These are phyloP conservation scores for Zhengitettix transpicula DNA, from an alignment of 2,888 invertebrate species.

Conservation along the genomic window DNA sequence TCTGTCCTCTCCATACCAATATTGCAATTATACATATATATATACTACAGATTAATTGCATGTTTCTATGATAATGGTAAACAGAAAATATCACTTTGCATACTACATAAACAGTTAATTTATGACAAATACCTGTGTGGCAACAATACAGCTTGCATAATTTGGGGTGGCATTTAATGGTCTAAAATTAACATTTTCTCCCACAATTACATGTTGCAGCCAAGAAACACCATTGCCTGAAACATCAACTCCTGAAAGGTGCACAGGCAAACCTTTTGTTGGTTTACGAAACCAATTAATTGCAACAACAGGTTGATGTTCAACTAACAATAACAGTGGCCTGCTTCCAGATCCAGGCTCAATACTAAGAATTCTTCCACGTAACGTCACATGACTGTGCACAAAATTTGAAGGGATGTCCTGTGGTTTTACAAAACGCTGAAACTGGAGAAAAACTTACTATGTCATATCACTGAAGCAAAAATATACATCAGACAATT, in stretches of 20 bases:
- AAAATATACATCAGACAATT: too few relatives aligned
- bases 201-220: slow-evolving; percentile 37
- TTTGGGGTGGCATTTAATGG: slow-evolving; percentile 21
- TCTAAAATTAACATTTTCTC: slow-evolving; percentile 28
- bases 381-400: slow-evolving; percentile 22
- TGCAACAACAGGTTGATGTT: slow-evolving; percentile 25
- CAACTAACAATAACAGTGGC: slow-evolving; percentile 22
- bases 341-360: slow-evolving; percentile 22
- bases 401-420: slow-evolving; percentile 27
- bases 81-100: too few relatives aligned
- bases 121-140: not conserved
- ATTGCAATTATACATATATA: too few relatives aligned
- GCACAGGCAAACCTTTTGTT: slow-evolving; percentile 28
- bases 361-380: slow-evolving; percentile 25
- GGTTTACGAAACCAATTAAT: slow-evolving; percentile 18
- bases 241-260: slow-evolving; percentile 32
- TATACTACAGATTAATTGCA: too few relatives aligned
- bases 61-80: too few relatives aligned
- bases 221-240: slow-evolving; percentile 35
- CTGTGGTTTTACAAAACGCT: slow-evolving; percentile 24
- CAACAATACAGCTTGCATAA: slow-evolving; percentile 7
- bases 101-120: too few relatives aligned
- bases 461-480: not conserved
- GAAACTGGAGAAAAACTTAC: slow-evolving; percentile 22
- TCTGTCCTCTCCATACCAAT: too few relatives aligned